Evolutionary conservation across 2,113 vertebrate genomes (phyloP).

Genomic region (Rhinopomastus cyanomelas): DNA sequence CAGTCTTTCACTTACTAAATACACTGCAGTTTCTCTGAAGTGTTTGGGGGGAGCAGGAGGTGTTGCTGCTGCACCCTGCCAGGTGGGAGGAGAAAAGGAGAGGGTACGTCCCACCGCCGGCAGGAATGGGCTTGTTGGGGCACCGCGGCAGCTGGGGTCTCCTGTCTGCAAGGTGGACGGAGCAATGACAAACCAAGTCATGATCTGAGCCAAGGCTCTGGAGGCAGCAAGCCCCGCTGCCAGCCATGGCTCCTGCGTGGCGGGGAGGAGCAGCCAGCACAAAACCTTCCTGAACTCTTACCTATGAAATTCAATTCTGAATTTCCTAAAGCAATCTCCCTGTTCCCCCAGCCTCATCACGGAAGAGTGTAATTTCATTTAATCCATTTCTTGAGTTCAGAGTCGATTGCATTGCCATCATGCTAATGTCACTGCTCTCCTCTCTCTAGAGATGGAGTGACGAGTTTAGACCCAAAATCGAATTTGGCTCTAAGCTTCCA

Average conservation of each 20-base stretch:
- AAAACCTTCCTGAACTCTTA: background rate
- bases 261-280: background rate
- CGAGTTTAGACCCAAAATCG: background rate
- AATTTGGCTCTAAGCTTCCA: constrained; percentile 46
- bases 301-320: constrained; percentile 39
- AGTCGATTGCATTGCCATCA: background rate
- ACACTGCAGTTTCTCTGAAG: background rate
- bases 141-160: background rate
- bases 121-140: background rate
- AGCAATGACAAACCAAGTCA: background rate
- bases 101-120: fast-evolving
- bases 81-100: background rate
- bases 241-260: fast-evolving
- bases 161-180: background rate
- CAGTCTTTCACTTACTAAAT: background rate
- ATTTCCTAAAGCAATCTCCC: constrained; percentile 52
- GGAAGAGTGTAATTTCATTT: constrained; percentile 49
- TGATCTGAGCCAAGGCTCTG: fast-evolving
- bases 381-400: constrained; percentile 35
- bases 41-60: background rate
- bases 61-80: background rate
- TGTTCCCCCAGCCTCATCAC: constrained; percentile 41
- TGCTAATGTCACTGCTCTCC: constrained; percentile 22
- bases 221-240: background rate
- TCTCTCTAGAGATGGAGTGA: background rate